A percentile compares a stretch with the other conserved stretches of the same genome.
These are phyloP conservation scores for Tetragnatha montana DNA, from an alignment of 2,888 invertebrate genomes.

Conservation along the genomic window DNA sequence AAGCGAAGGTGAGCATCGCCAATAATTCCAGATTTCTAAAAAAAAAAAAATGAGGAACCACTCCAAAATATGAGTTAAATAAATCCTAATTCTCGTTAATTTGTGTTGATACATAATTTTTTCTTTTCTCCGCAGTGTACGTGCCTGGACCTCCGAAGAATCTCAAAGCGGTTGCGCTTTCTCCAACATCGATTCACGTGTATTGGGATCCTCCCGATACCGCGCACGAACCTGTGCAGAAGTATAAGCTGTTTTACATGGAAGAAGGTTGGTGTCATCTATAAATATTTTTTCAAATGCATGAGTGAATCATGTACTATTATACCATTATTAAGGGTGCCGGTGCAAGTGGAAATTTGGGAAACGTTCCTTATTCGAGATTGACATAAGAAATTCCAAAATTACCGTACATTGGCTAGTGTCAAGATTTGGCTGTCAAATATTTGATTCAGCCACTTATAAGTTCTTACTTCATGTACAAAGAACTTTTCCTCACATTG, in stretches of 20 bases:
- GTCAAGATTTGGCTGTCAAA: no score
- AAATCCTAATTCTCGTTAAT: neutral
- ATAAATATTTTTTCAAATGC: no score
- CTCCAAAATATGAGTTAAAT: neutral
- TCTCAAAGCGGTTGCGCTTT: slow-evolving; percentile 82
- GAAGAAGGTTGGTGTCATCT: slow-evolving; percentile 77
- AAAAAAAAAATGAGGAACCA: neutral
- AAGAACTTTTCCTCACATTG: no score
- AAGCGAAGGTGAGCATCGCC: slow-evolving; percentile 74
- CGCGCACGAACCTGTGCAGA: slow-evolving; percentile 75
- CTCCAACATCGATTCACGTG: slow-evolving; percentile 85
- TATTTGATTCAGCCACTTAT: no score
- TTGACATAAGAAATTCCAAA: no score
- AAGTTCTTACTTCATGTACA: no score
- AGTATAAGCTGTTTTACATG: slow-evolving; percentile 87
- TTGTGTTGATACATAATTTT: no score
- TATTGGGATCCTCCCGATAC: slow-evolving; percentile 86
- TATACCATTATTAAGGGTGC: neutral
- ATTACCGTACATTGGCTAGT: no score
- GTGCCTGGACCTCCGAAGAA: slow-evolving; percentile 87
- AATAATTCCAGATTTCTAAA: neutral
- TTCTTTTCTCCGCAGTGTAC: slow-evolving; percentile 79
- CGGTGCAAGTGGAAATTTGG: no score
- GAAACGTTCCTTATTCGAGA: no score
- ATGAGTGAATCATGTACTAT: neutral